These are phyloP conservation scores for Phyllotreta cruciferae DNA, from an alignment of 2,888 invertebrate genomes.

Conservation along the genomic window DNA sequence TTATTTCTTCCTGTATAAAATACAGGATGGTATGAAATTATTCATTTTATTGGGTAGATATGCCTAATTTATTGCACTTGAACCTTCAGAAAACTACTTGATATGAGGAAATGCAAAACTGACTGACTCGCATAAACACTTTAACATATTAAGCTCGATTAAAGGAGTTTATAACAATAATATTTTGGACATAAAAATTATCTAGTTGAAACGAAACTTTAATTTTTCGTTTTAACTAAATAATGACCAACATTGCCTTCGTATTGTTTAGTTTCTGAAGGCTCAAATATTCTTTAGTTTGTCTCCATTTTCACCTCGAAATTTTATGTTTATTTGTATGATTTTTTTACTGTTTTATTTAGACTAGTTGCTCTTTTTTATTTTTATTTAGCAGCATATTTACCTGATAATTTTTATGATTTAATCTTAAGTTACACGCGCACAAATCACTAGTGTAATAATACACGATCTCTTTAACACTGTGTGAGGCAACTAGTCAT, in stretches of 20 bases:
- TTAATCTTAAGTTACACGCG: conserved; percentile 51
- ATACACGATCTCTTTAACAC: conserved; percentile 58
- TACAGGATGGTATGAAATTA: conserved; percentile 41
- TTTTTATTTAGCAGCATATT: conserved; percentile 45
- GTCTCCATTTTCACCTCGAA: not conserved
- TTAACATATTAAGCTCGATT: too few relatives aligned
- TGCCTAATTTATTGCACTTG: conserved; percentile 43
- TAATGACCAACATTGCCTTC: too few relatives aligned
- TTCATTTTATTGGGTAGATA: conserved; percentile 57
- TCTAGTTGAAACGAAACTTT: too few relatives aligned
- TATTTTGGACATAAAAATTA: too few relatives aligned
- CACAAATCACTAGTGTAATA: conserved; percentile 53
- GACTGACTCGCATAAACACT: too few relatives aligned
- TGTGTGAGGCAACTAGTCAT: conserved; percentile 63
- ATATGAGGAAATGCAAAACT: too few relatives aligned
- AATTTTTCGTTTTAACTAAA: too few relatives aligned
- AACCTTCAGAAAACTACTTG: too few relatives aligned
- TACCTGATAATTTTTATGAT: conserved; percentile 42
- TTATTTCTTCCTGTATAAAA: conserved; percentile 40
- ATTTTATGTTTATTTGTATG: conserved; percentile 22
- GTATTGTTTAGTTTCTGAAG: too few relatives aligned
- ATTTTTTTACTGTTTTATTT: conserved; percentile 30
- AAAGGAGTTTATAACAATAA: too few relatives aligned
- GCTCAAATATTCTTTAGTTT: not conserved
- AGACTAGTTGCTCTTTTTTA: conserved; percentile 50